A percentile compares a stretch with the other conserved stretches of the same genome.
These are phyloP conservation scores for Xestia c-nigrum DNA, from an alignment of 2,888 invertebrate genomes.

Conservation along the genomic window DNA sequence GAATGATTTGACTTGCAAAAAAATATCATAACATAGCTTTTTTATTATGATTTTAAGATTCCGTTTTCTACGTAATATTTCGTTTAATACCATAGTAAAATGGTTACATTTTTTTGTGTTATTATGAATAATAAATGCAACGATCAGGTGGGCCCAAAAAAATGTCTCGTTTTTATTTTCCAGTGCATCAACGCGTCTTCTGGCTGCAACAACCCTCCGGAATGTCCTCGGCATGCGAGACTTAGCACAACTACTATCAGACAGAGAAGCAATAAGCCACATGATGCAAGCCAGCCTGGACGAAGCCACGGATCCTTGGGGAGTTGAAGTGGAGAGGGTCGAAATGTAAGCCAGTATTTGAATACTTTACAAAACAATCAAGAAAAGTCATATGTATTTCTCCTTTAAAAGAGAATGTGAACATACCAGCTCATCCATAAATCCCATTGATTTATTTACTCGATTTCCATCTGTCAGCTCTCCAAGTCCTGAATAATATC, in stretches of 20 bases:
- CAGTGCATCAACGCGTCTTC: conserved; percentile 95
- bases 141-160: no score
- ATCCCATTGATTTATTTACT: neutral
- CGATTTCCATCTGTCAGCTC: neutral
- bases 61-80: no score
- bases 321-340: conserved; percentile 97
- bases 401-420: conserved; percentile 52
- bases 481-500: conserved; percentile 22
- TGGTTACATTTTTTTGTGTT: no score
- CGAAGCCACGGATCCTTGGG: conserved; percentile 97
- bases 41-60: no score
- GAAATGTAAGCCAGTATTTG: conserved; percentile 94
- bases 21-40: no score
- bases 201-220: conserved; percentile 96
- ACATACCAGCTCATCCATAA: conserved; percentile 8
- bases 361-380: conserved; percentile 42
- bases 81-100: no score
- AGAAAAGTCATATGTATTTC: conserved; percentile 54
- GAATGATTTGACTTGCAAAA: no score
- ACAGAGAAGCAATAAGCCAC: conserved; percentile 97
- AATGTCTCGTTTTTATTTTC: no score
- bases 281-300: conserved; percentile 97
- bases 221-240: conserved; percentile 98
- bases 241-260: conserved; percentile 97
- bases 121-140: no score